Conservation (phyloP, 2,113 vertebrate species). For the Marmota monax region DNA sequence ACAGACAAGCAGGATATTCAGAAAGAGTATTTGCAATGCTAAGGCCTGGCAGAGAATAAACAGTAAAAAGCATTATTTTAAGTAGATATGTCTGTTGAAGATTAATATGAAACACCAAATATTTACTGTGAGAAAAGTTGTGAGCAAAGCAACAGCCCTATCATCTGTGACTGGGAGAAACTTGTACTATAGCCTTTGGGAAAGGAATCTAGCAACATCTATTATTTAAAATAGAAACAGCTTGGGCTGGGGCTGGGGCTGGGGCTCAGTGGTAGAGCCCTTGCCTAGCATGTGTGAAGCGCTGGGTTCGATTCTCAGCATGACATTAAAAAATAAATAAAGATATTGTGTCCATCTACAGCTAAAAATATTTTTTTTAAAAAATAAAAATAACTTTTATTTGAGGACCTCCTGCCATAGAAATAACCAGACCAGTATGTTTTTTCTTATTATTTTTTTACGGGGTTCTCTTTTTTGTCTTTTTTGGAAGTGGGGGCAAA, state of each 20-base stretch:
- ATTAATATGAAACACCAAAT: background rate
- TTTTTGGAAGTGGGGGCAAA: no score
- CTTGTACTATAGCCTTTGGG: background rate
- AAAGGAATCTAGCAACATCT: background rate
- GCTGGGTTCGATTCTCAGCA: no score
- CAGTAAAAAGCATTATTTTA: background rate
- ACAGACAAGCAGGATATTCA: background rate
- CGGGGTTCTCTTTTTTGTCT: no score
- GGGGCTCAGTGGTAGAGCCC: no score
- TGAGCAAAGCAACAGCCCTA: background rate
- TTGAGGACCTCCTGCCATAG: background rate
- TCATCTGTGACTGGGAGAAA: background rate
- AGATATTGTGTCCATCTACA: no score
- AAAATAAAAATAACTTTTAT: background rate
- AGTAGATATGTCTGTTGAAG: background rate
- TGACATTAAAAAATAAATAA: no score
- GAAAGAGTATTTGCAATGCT: background rate
- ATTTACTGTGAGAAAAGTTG: background rate
- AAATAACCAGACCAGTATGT: background rate
- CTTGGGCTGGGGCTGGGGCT: no score
- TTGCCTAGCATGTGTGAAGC: no score
- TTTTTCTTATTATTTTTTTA: no score
- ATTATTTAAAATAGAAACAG: background rate
- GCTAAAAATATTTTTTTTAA: no score
- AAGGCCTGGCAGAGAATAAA: background rate